These are phyloP conservation scores for Epinotia ramella DNA, from an alignment of 2,888 invertebrate genomes.

Conservation along the genomic window DNA sequence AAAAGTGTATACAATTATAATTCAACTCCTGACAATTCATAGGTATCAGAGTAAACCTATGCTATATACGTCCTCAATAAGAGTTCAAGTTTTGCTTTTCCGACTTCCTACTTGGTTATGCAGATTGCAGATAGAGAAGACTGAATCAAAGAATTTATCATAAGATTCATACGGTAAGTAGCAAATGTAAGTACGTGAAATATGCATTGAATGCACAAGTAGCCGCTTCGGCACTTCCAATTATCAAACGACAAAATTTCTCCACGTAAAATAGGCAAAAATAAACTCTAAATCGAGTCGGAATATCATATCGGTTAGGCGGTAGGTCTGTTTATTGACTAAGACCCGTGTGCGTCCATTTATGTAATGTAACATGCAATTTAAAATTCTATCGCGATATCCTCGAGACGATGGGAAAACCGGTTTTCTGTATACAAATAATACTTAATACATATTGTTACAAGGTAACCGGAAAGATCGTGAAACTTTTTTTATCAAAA, in stretches of 20 bases:
- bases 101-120: neutral
- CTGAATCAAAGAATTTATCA: neutral
- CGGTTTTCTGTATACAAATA: slow-evolving; percentile 28
- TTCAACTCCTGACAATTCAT: too few relatives aligned
- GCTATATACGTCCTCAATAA: neutral
- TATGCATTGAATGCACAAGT: neutral
- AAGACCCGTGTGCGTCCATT: slow-evolving; percentile 28
- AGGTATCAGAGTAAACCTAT: too few relatives aligned
- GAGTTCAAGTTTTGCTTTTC: neutral
- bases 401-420: slow-evolving; percentile 32
- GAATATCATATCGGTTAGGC: slow-evolving; percentile 25
- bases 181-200: neutral
- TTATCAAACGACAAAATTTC: slow-evolving; percentile 1
- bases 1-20: neutral
- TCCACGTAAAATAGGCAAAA: neutral
- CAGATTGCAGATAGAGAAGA: neutral
- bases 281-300: slow-evolving; percentile 15
- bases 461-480: slow-evolving; percentile 20
- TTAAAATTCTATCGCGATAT: slow-evolving; percentile 36
- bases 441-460: slow-evolving; percentile 26
- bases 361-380: slow-evolving; percentile 32
- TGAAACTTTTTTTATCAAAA: slow-evolving; percentile 20
- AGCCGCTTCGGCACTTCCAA: neutral
- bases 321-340: slow-evolving; percentile 15
- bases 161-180: neutral